Evolutionary conservation across 1,140 invertebrate species (phyloP), one percentile per base, ranked within the genome.

Genomic region (Drosophila miranda): DNA sequence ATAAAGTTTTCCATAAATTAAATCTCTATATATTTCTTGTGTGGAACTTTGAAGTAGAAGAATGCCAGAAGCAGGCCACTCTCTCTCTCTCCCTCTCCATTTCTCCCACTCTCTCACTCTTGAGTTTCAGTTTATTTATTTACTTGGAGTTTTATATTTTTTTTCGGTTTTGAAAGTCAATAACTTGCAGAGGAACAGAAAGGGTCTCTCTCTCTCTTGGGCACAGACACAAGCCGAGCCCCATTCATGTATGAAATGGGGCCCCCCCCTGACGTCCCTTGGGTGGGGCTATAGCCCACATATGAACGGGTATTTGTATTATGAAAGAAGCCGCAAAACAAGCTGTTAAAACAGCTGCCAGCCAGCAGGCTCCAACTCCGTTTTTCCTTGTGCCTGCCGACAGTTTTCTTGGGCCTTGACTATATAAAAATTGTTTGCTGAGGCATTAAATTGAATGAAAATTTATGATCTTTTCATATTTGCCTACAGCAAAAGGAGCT

Each of bases 381-480:
- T 30, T 9, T 9, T 9, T 9, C 2, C 30, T 3, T 9, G 2
- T 30, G 3, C 63, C 52, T 52, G 73, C 80, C 69, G 82, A 73
- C 72, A 76, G 68, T 86, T 84, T 67, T 61, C 30, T 38, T 38
- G 3, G 75, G 62, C 68, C 63, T 80, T 59, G 73, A 78, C 82
- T 82, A 81, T 82, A 88, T 80, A 89, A 89, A 89, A 89, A 89
- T 87, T 89, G 86, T 89, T 89, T 89, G 88, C 87, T 89, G 75
- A 86, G 88, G 86, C 86, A 89, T 89, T 89, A 89, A 89, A 89
- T 89, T 89, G 86, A 89, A 89, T 89, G 81, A 89, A 89, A 89
- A 89, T 89, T 89, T 89, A 89, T 89, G 86, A 89, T 89, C 82
- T 79, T 84, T 82, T 87, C 81, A 89, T 87, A 89, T 89, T 89